Conservation (phyloP, 2,113 vertebrate species). For the Arvicanthis niloticus region DNA sequence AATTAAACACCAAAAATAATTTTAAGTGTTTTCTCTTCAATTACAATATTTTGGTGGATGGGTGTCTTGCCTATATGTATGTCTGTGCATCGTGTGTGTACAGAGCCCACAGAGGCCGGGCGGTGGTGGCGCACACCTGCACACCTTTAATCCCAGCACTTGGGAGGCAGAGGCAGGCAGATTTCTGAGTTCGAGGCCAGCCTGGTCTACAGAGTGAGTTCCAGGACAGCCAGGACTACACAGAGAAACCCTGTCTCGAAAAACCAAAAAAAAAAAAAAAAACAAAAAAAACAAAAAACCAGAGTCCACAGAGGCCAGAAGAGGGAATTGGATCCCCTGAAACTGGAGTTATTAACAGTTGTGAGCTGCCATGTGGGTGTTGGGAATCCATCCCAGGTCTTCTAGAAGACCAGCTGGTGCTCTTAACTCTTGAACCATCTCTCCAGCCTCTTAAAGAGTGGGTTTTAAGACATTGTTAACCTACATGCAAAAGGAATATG, state of each 20-base stretch:
- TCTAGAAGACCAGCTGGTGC: neutral
- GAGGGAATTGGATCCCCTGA: neutral
- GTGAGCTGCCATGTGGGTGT: neutral
- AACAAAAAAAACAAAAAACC: no score
- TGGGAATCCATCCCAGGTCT: neutral
- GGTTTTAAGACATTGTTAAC: neutral
- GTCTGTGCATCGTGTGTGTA: neutral
- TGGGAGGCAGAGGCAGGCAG: no score
- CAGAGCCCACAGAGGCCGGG: neutral
- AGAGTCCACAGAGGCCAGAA: neutral
- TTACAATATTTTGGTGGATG: neutral
- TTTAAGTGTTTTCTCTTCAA: neutral
- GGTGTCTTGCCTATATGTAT: neutral
- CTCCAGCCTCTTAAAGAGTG: neutral
- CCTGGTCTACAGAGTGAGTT: no score
- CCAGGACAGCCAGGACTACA: no score
- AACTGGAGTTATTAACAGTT: neutral
- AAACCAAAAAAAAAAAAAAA: no score
- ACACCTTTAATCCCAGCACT: no score
- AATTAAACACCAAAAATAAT: neutral
- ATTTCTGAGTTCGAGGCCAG: no score
- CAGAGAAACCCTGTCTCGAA: no score
- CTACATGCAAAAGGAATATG: neutral
- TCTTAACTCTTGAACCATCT: neutral
- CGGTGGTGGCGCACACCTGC: no score